phyloP scores from a whole-genome alignment of 2,113 vertebrate genomes.

The Zapus hudsonius region DNA sequence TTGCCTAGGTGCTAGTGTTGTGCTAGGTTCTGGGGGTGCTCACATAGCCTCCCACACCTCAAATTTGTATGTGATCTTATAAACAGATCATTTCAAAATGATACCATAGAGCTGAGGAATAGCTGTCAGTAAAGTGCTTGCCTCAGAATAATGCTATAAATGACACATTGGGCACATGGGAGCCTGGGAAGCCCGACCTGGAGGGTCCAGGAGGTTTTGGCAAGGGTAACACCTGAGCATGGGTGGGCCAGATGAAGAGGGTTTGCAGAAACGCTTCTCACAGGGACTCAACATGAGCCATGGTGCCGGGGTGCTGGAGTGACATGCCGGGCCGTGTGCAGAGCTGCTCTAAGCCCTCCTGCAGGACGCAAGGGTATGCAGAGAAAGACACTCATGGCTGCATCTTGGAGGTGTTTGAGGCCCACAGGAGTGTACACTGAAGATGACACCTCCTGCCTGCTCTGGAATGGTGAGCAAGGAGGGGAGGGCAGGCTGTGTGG shows the following conservation, averaged over 20 bases:
- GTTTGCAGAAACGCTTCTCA: not conserved
- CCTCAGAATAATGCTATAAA: not conserved
- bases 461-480: not conserved
- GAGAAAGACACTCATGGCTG: not conserved
- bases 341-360: not conserved
- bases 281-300: not conserved
- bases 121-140: no score
- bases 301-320: fast-evolving
- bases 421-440: not conserved
- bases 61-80: not conserved
- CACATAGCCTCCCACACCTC: not conserved
- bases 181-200: not conserved
- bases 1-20: not conserved
- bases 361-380: not conserved
- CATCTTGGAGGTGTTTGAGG: not conserved
- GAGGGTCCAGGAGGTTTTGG: not conserved
- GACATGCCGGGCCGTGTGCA: not conserved
- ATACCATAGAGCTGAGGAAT: not conserved
- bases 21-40: not conserved
- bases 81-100: not conserved
- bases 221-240: not conserved
- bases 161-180: no score
- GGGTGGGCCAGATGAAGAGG: not conserved
- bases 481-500: no score
- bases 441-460: not conserved